Evolutionary conservation across 2,888 invertebrate genomes (phyloP), one percentile per base, ranked within the genome.

Genomic region (Diaperis boleti): DNA sequence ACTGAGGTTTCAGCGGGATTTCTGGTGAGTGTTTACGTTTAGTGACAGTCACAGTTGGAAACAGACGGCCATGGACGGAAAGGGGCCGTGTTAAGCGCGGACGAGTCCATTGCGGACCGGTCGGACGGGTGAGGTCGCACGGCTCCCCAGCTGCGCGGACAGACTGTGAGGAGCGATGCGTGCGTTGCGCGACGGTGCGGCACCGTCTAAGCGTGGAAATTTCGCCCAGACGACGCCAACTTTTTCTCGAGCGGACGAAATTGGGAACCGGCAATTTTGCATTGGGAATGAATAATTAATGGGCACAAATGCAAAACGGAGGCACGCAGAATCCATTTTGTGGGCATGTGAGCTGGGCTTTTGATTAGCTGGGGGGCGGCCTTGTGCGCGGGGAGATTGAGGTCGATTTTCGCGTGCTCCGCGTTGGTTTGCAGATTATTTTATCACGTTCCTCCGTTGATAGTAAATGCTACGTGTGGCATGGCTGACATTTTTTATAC

Each of bases 271-370:
- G 59, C 65, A 65, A 70, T 73, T 72, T 71, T 62, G 68, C 71
- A 68, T 69, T 66, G 59, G 62, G 52, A 60, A 59, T 63, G 63
- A 65, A 68, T 68, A 67, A 65, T 69, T 67, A 69, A 70, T 67
- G 59, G 63, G 55, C 62, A 62, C 67, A 60, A 66, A 66, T 64
- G 68, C 66, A 68, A 69, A 70, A 69, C 65, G 57, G 45, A 57
- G 45, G 64, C 61, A 69, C 71, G 69, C 71, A 74, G 77, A 73
- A 76, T 74, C 78, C 78, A 76, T 78, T 76, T 76, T 77, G 78
- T 74, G 72, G 68, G 37, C 52, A 18, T 22, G 52, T 69, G 65
- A 64, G 70, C 68, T 68, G 56, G 72, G 70, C 71, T 70, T 76
- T 72, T 76, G 74, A 75, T 75, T 76, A 75, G 75, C 69, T 73